These are phyloP conservation scores for Lycia hirtaria DNA, from an alignment of 2,888 invertebrate species.

Conservation along the genomic window DNA sequence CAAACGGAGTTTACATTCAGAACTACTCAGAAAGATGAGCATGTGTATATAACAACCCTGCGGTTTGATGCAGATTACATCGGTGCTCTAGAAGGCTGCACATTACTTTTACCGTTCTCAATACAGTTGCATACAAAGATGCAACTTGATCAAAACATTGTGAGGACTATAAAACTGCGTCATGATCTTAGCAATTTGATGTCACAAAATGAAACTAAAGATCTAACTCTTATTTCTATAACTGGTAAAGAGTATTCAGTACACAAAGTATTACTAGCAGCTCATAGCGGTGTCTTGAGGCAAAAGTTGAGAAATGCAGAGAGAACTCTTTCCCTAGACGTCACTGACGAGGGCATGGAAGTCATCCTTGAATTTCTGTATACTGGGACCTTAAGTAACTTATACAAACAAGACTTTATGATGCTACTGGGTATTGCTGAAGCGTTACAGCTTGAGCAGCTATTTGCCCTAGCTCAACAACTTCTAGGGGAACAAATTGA, in stretches of 20 bases:
- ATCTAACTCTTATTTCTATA: conserved; percentile 61
- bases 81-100: conserved; percentile 40
- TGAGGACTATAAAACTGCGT: conserved; percentile 62
- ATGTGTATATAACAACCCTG: conserved; percentile 63
- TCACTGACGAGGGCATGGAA: conserved; percentile 63
- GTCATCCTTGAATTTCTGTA: conserved; percentile 69
- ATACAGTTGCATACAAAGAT: conserved; percentile 55
- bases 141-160: conserved; percentile 46
- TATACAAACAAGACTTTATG: conserved; percentile 57
- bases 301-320: conserved; percentile 51
- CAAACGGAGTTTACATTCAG: conserved; percentile 45
- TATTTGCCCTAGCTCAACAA: conserved; percentile 57
- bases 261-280: conserved; percentile 68
- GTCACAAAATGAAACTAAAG: conserved; percentile 56
- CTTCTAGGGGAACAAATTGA: conserved; percentile 59
- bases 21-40: conserved; percentile 55
- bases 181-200: conserved; percentile 45
- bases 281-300: conserved; percentile 64
- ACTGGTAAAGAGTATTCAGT: conserved; percentile 57
- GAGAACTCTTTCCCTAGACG: conserved; percentile 53
- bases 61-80: conserved; percentile 52
- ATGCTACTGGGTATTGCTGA: conserved; percentile 62
- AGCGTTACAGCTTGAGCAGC: conserved; percentile 57
- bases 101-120: conserved; percentile 62
- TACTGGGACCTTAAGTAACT: conserved; percentile 63